Conservation (phyloP, 2,888 invertebrate genomes). For the Drosophila gaucha region DNA sequence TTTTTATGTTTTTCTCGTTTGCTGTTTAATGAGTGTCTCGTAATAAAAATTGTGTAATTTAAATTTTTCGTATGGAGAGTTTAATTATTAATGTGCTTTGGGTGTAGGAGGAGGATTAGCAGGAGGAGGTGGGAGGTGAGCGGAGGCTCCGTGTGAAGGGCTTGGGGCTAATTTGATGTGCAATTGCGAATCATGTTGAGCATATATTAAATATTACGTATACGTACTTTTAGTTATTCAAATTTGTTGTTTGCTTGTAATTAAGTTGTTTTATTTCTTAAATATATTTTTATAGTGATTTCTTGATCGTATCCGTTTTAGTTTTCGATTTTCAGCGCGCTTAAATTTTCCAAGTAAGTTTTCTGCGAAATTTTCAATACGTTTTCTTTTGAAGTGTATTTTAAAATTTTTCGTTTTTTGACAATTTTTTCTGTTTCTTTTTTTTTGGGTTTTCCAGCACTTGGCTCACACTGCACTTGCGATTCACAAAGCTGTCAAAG, state of each 20-base stretch:
- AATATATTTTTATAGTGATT: not conserved
- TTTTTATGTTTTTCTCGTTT: not conserved
- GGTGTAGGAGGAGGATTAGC: too few species aligned
- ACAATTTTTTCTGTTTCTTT: not conserved
- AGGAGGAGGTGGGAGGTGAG: not conserved
- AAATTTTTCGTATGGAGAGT: slow-evolving; percentile 4
- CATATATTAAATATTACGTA: slow-evolving; percentile 33
- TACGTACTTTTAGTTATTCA: slow-evolving; percentile 58
- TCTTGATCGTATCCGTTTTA: not conserved
- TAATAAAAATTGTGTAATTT: slow-evolving; percentile 25
- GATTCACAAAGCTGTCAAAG: slow-evolving; percentile 58
- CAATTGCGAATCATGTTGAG: slow-evolving; percentile 7
- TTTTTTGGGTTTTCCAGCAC: slow-evolving; percentile 55
- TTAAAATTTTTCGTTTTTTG: not conserved
- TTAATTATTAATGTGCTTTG: slow-evolving; percentile 8
- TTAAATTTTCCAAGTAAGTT: slow-evolving; percentile 30
- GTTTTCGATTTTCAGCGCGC: slow-evolving; percentile 7
- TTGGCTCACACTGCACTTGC: slow-evolving; percentile 50
- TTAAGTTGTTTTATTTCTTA: not conserved
- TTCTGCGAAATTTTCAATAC: slow-evolving; percentile 8
- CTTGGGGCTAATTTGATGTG: slow-evolving; percentile 10
- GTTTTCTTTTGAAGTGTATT: slow-evolving; percentile 12
- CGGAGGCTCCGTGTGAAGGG: not conserved
- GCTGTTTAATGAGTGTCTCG: slow-evolving; percentile 1
- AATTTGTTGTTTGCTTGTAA: slow-evolving; percentile 1